Evolutionary conservation across 1,140 invertebrate genomes (phyloP), one percentile per base, ranked within the genome.

Genomic region (Drosophila ogumai): DNA sequence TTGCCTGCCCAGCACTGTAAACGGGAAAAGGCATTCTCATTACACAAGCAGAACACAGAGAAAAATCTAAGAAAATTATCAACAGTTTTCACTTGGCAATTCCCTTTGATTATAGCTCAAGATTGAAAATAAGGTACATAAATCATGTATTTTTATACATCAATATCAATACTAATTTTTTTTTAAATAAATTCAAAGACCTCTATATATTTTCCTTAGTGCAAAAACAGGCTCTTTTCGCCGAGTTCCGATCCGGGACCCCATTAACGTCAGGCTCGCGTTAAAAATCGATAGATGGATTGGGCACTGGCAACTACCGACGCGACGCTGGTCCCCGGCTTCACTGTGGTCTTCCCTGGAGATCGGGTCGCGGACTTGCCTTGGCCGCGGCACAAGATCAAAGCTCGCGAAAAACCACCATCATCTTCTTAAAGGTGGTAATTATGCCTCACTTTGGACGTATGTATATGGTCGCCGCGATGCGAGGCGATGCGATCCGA

Each of bases 231-330:
- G 25, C 41, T 47, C 68, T 47, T 38, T 34, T 17, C 13, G 52
- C 47, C 6, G 8, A 54, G 41, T 41, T 71, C 65, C 41, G 61
- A 66, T 67, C 61, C 56, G 67, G 47, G 56, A 54, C 41, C 74
- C 73, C 85, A 91, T 91, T 91, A 91, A 85, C 74, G 90, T 91
- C 90, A 91, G 90, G 36, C 68, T 76, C 88, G 81, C 90, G 90
- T 91, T 91, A 91, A 91, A 91, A 91, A 91, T 91, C 90, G 90
- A 91, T 91, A 84, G 88, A 90, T 91, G 78, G 88, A 79, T 90
- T 84, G 84, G 68, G 65, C 72, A 46, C 68, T 63, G 63, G 50
- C 67, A 75, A 85, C 81, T 82, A 79, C 80, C 73, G 75, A 50
- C 36, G 32, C 52, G 6, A 38, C 19, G 13, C 52, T 36, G 52